Evolutionary conservation across 1,140 invertebrate genomes (phyloP).

Genomic region (Ips typographus): DNA sequence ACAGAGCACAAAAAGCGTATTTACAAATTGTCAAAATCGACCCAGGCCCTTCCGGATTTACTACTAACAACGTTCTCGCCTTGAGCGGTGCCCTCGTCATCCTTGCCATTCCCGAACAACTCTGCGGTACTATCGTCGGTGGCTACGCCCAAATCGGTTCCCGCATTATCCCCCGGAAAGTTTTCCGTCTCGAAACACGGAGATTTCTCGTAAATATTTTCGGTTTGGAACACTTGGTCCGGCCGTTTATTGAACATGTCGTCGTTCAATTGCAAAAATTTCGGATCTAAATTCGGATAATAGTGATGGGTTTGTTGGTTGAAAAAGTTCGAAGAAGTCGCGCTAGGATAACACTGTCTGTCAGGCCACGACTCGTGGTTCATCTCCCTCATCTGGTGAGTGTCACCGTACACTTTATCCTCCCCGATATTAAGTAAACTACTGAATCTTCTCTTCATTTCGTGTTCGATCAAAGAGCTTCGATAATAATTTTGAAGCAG

Average conservation of each 20-base stretch:
- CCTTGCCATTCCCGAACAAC: slow-evolving; percentile 26
- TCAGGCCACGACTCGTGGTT: slow-evolving; percentile 34
- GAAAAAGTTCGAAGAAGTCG: slow-evolving; percentile 16
- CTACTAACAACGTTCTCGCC: slow-evolving; percentile 32
- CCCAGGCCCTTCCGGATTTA: slow-evolving; percentile 36
- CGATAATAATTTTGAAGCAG: slow-evolving; percentile 43
- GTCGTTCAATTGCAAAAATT: slow-evolving; percentile 28
- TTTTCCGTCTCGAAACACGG: slow-evolving; percentile 15
- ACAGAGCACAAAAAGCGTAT: slow-evolving; percentile 48
- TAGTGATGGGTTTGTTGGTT: slow-evolving; percentile 31
- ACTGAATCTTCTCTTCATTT: slow-evolving; percentile 41
- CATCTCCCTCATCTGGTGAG: slow-evolving; percentile 31
- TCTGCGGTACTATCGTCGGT: slow-evolving; percentile 29
- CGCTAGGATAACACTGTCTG: slow-evolving; percentile 5
- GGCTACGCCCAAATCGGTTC: slow-evolving; percentile 9
- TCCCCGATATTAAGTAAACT: slow-evolving; percentile 41
- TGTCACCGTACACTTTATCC: slow-evolving; percentile 28
- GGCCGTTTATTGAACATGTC: slow-evolving; percentile 31
- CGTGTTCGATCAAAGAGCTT: slow-evolving; percentile 38
- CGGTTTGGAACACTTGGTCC: slow-evolving; percentile 27
- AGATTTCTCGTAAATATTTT: slow-evolving; percentile 28
- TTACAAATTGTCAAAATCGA: slow-evolving; percentile 48
- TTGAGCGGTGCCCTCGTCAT: slow-evolving; percentile 8
- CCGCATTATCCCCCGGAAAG: neutral
- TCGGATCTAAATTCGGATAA: slow-evolving; percentile 31